Percentiles rank a stretch among this genome's conserved stretches.
These are phyloP conservation scores for Semibalanus balanoides DNA, from an alignment of 1,140 invertebrate species.

Conservation along the genomic window DNA sequence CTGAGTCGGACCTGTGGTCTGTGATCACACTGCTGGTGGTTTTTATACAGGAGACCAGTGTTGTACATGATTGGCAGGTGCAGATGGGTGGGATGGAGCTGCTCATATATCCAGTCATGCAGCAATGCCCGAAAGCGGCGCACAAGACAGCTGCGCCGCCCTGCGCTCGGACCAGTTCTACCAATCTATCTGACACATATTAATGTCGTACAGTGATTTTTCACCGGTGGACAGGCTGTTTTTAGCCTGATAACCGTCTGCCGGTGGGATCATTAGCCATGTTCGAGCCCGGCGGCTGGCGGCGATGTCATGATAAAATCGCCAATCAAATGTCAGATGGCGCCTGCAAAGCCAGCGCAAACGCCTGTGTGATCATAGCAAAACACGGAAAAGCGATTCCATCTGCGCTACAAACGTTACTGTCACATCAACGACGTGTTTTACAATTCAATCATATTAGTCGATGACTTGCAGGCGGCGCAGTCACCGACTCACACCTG, in stretches of 20 bases:
- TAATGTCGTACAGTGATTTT: not conserved
- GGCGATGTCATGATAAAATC: not conserved
- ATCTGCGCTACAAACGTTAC: not conserved
- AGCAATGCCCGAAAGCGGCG: no score
- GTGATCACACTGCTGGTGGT: no score
- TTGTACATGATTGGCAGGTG: no score
- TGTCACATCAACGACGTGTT: not conserved
- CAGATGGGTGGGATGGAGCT: no score
- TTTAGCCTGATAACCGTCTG: not conserved
- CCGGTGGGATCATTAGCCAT: not conserved
- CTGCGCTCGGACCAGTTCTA: not conserved
- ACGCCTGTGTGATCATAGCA: not conserved
- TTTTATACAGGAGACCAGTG: no score
- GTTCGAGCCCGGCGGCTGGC: not conserved
- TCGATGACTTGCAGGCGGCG: not conserved
- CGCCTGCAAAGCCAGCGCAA: not conserved
- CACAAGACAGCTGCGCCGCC: no score
- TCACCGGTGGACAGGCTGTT: not conserved
- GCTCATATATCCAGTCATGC: no score
- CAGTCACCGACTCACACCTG: not conserved
- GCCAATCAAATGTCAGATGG: not conserved
- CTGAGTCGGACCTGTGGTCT: no score
- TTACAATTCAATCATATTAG: slow-evolving; percentile 3
- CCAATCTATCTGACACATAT: not conserved
- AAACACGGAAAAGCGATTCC: not conserved